phyloP scores from a whole-genome alignment of 2,797 vertebrate genomes.

The Thalassophryne amazonica region DNA sequence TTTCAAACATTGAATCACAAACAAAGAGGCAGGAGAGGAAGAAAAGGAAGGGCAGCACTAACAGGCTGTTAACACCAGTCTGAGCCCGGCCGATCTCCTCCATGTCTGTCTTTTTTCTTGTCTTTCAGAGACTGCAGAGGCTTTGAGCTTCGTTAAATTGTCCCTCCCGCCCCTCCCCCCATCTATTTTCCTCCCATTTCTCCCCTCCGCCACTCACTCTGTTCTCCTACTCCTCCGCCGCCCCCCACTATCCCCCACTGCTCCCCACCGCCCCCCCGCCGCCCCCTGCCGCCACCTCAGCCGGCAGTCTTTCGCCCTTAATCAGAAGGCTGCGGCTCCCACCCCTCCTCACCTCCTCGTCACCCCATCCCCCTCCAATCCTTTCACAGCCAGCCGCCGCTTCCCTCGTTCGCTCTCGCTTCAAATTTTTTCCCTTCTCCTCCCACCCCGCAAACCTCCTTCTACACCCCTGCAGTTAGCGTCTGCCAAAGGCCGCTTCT shows the following conservation, averaged over 20 bases:
- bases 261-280: conserved; percentile 16
- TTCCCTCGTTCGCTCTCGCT: conserved; percentile 48
- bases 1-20: conserved; percentile 56
- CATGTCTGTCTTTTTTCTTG: conserved; percentile 57
- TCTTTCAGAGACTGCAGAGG: conserved; percentile 64
- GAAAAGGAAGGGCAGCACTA: conserved; percentile 55
- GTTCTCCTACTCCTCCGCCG: conserved; percentile 45
- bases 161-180: conserved; percentile 63
- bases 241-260: conserved; percentile 18
- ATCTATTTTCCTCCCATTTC: conserved; percentile 39
- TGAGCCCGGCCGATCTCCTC: conserved; percentile 52
- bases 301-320: conserved; percentile 74
- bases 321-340: conserved; percentile 72
- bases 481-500: conserved; percentile 78
- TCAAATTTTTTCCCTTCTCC: conserved; percentile 33
- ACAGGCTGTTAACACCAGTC: conserved; percentile 67
- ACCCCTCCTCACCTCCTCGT: conserved; percentile 34
- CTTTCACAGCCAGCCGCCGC: conserved; percentile 56
- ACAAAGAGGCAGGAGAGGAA: conserved; percentile 55
- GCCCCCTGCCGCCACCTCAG: conserved; percentile 46
- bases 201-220: conserved; percentile 48
- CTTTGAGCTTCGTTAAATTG: conserved; percentile 77
- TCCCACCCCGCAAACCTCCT: conserved; percentile 29
- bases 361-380: conserved; percentile 33
- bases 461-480: conserved; percentile 78